Percentiles rank a stretch among this genome's conserved stretches.
Evolutionary conservation across 1,140 invertebrate genomes (phyloP).

Genomic region (Chrysomallon squamiferum): DNA sequence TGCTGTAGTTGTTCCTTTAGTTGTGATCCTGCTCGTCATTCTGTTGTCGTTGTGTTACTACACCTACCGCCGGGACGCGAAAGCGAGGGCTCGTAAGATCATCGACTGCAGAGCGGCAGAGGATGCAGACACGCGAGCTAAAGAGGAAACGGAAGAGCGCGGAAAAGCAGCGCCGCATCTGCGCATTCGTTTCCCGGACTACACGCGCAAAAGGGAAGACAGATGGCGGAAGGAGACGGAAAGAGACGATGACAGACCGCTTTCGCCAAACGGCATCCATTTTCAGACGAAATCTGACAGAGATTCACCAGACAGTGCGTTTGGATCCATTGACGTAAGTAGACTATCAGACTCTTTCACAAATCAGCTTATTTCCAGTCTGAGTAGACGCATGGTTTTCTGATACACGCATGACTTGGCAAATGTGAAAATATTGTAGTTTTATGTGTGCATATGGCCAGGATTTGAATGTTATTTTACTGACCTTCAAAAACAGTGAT

Average conservation of each 20-base stretch:
- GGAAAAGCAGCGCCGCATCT: conserved; percentile 5
- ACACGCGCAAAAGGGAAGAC: not conserved
- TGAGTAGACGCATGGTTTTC: too few relatives aligned
- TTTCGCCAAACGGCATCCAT: not conserved
- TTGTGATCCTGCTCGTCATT: not conserved
- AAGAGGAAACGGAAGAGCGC: conserved; percentile 4
- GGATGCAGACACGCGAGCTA: not conserved
- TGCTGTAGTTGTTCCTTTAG: not conserved
- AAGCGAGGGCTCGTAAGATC: not conserved
- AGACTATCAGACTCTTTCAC: not conserved
- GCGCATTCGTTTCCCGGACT: conserved; percentile 2
- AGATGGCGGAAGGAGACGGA: not conserved
- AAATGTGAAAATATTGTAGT: too few relatives aligned
- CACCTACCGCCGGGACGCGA: not conserved
- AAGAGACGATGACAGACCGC: not conserved
- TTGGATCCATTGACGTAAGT: conserved; percentile 3
- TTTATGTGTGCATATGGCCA: too few relatives aligned
- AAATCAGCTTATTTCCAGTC: too few relatives aligned
- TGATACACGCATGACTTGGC: too few relatives aligned
- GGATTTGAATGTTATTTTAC: too few relatives aligned
- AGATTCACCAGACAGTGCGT: not conserved
- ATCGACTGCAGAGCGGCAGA: not conserved
- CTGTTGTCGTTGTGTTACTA: not conserved
- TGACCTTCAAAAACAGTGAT: too few relatives aligned
- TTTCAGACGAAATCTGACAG: not conserved